A percentile compares a stretch with the other conserved stretches of the same genome.
Evolutionary conservation across 2,113 vertebrate species (phyloP).

Genomic region (Protobothrops flavoviridis): DNA sequence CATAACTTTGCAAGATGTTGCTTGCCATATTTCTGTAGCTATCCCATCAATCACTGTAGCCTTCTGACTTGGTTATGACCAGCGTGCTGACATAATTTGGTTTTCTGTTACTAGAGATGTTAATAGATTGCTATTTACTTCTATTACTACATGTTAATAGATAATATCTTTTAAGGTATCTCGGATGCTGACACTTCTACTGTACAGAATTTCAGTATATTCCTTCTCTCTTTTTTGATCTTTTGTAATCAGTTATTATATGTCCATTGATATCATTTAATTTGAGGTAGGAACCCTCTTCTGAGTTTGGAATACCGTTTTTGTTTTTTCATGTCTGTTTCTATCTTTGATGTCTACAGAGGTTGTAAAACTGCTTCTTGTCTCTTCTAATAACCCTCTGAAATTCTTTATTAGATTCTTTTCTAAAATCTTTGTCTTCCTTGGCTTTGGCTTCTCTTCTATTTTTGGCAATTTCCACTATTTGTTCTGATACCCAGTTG

Average conservation of each 20-base stretch:
- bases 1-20: not conserved
- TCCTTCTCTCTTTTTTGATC: not conserved
- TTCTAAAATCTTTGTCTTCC: not conserved
- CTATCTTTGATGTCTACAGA: not conserved
- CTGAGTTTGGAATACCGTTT: not conserved
- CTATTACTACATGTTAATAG: not conserved
- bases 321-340: not conserved
- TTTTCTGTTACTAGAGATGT: not conserved
- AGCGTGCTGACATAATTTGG: not conserved
- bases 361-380: not conserved
- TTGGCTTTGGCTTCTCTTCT: not conserved
- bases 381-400: not conserved
- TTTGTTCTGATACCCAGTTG: not conserved
- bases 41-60: not conserved
- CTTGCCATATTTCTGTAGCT: not conserved
- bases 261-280: not conserved
- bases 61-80: not conserved
- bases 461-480: not conserved
- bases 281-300: not conserved
- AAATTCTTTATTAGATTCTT: not conserved
- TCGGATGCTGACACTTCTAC: not conserved
- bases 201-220: not conserved
- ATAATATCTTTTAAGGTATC: not conserved
- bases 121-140: not conserved
- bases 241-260: not conserved